Conservation (phyloP, 2,113 vertebrate species). For the Peucedramus taeniatus region DNA sequence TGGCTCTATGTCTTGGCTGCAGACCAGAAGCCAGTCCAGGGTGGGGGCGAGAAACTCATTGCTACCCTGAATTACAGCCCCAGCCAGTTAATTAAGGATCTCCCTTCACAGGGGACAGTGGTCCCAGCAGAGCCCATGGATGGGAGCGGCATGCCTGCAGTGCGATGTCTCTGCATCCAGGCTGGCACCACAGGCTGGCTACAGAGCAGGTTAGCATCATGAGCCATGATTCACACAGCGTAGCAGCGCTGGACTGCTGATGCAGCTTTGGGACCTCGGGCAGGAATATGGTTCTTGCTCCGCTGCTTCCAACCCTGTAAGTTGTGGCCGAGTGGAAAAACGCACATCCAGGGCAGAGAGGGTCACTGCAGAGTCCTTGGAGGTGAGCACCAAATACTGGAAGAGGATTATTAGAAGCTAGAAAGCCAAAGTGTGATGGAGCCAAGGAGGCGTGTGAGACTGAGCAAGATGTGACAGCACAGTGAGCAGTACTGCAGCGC, state of each 20-base stretch:
- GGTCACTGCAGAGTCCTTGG: accelerated
- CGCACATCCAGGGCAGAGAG: not conserved
- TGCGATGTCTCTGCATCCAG: not conserved
- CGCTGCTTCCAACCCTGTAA: accelerated
- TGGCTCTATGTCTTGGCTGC: accelerated
- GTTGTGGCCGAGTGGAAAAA: too few relatives aligned
- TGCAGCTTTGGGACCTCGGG: accelerated
- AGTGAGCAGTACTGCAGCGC: accelerated
- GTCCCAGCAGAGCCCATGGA: accelerated
- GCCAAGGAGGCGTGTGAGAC: accelerated
- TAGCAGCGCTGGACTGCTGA: not conserved
- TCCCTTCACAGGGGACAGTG: accelerated
- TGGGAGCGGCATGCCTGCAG: accelerated
- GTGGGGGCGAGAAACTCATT: not conserved
- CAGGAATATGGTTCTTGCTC: not conserved
- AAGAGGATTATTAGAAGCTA: not conserved
- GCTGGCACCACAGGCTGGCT: not conserved
- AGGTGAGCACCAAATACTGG: not conserved
- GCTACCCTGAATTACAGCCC: not conserved
- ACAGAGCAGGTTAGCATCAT: not conserved
- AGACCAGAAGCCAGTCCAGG: not conserved
- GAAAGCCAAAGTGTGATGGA: not conserved
- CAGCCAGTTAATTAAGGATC: not conserved
- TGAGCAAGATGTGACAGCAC: not conserved
- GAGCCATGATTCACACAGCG: not conserved